These are phyloP conservation scores for Thalassoma bifasciatum DNA, from an alignment of 2,113 vertebrate species.

Conservation along the genomic window DNA sequence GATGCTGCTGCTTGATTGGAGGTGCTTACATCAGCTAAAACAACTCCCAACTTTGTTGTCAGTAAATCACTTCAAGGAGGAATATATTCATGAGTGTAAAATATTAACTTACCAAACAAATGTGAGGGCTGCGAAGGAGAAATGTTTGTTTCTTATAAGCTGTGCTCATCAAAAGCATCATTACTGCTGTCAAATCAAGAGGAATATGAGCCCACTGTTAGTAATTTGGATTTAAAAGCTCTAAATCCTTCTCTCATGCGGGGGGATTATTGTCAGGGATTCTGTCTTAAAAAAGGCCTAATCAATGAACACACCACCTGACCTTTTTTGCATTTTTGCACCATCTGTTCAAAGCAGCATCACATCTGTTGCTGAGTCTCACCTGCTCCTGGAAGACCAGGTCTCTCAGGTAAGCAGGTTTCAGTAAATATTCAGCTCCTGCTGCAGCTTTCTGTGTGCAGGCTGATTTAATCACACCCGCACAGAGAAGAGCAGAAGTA, in stretches of 20 bases:
- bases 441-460: constrained; percentile 9
- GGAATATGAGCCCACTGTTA: constrained; percentile 32
- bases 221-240: constrained; percentile 52
- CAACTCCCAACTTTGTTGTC: not conserved
- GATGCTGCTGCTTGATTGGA: not conserved
- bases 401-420: constrained; percentile 24
- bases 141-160: constrained; percentile 3
- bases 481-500: constrained; percentile 9
- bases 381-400: constrained; percentile 35
- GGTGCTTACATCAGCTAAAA: not conserved
- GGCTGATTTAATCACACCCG: constrained; percentile 23
- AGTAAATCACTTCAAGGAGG: not conserved
- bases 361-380: constrained; percentile 63
- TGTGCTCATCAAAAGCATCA: constrained; percentile 12
- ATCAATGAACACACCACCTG: constrained; percentile 52
- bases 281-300: constrained; percentile 41
- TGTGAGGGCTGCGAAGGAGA: not conserved
- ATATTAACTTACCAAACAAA: too few species aligned
- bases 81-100: too few species aligned
- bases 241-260: constrained; percentile 40
- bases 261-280: constrained; percentile 43
- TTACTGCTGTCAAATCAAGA: constrained; percentile 31
- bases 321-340: constrained; percentile 54
- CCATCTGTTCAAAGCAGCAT: constrained; percentile 63
- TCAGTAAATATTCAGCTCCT: constrained; percentile 24